These are phyloP conservation scores for Scolopax rusticola DNA, from an alignment of 2,797 vertebrate genomes.

Conservation along the genomic window DNA sequence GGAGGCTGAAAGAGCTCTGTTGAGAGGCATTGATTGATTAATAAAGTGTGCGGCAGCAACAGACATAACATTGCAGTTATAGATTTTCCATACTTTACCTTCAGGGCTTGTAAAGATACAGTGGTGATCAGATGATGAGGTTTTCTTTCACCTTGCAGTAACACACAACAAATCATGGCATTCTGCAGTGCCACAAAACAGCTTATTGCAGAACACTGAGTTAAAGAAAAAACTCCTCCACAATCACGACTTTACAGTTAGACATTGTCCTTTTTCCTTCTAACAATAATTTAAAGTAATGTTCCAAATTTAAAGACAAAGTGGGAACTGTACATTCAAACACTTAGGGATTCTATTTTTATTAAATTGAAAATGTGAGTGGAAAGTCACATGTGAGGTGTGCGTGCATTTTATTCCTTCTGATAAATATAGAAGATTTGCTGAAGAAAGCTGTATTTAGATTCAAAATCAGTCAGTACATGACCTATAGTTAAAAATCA, in stretches of 20 bases:
- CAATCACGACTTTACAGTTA: slow-evolving; percentile 53
- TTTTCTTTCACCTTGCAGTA: slow-evolving; percentile 40
- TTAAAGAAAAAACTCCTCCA: slow-evolving; percentile 42
- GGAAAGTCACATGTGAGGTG: slow-evolving; percentile 59
- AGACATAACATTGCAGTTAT: slow-evolving; percentile 71
- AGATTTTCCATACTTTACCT: slow-evolving; percentile 73
- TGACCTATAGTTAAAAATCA: neutral
- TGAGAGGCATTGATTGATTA: slow-evolving; percentile 64
- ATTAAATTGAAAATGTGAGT: slow-evolving; percentile 56
- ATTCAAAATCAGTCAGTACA: neutral
- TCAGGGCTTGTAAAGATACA: slow-evolving; percentile 49
- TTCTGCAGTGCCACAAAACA: slow-evolving; percentile 18
- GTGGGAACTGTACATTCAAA: slow-evolving; percentile 70
- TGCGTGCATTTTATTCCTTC: neutral
- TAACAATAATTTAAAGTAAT: slow-evolving; percentile 49
- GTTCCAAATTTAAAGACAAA: slow-evolving; percentile 69
- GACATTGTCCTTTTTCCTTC: slow-evolving; percentile 43
- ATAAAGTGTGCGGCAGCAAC: slow-evolving; percentile 60
- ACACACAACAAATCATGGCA: slow-evolving; percentile 4
- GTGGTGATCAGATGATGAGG: slow-evolving; percentile 56
- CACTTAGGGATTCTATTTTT: slow-evolving; percentile 67
- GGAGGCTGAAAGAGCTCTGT: slow-evolving; percentile 68
- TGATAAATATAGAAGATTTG: neutral
- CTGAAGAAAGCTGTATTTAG: slow-evolving; percentile 14
- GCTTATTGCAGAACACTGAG: neutral